These are phyloP conservation scores for Chunga burmeisteri DNA, from an alignment of 2,113 vertebrate genomes.

Conservation along the genomic window DNA sequence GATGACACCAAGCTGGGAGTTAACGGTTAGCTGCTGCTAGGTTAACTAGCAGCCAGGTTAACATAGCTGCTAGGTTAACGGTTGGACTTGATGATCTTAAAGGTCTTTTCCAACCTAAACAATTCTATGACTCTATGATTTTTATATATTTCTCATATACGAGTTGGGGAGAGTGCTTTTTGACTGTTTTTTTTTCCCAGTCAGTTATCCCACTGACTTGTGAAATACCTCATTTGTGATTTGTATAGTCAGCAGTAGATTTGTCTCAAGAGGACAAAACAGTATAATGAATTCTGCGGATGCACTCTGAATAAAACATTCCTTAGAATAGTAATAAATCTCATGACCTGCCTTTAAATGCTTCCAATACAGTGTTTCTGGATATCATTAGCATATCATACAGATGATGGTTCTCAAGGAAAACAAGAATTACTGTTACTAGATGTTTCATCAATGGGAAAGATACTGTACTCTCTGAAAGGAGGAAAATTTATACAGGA, in stretches of 20 bases:
- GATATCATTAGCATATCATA: not conserved
- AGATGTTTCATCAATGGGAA: not conserved
- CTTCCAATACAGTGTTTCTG: not conserved
- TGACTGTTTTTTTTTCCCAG: not conserved
- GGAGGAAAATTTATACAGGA: not conserved
- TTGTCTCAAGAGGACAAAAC: not conserved
- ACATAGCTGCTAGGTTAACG: too few species aligned
- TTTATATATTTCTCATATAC: not conserved
- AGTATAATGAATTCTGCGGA: not conserved
- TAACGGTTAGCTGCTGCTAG: too few species aligned
- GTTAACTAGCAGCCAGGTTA: too few species aligned
- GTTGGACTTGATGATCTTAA: too few species aligned
- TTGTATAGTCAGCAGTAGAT: not conserved
- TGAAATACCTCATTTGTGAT: not conserved
- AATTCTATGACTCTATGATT: too few species aligned
- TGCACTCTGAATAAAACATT: not conserved
- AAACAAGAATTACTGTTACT: not conserved
- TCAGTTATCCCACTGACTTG: not conserved
- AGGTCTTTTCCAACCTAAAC: too few species aligned
- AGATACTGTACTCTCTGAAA: not conserved
- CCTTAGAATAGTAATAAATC: not conserved
- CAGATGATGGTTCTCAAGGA: not conserved
- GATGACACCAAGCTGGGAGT: too few species aligned
- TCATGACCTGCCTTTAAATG: not conserved
- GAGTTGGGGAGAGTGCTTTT: not conserved